phyloP scores from a whole-genome alignment of 2,113 vertebrate species.

The Anguilla japonica region DNA sequence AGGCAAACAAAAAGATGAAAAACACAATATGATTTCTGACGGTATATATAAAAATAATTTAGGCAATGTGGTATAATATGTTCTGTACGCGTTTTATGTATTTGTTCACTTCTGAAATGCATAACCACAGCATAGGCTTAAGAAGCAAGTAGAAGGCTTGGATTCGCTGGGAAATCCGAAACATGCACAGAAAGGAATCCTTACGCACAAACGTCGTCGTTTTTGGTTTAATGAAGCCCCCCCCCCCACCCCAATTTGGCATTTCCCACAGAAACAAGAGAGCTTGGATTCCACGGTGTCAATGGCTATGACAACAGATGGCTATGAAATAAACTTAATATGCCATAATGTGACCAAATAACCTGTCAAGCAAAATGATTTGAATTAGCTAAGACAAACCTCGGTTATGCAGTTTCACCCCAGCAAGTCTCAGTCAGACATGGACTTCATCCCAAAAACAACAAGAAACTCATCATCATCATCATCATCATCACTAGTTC shows the following conservation, averaged over 20 bases:
- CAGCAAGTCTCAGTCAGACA: no score
- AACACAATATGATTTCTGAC: neutral
- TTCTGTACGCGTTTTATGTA: neutral
- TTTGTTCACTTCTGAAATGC: neutral
- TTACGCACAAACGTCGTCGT: neutral
- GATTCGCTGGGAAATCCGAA: neutral
- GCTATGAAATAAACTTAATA: no score
- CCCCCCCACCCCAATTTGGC: neutral
- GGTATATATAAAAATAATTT: neutral
- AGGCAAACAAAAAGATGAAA: neutral
- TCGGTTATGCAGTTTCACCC: no score
- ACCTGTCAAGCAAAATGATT: no score
- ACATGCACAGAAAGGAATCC: neutral
- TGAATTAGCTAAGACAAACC: no score
- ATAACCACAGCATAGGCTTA: neutral
- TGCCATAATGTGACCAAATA: no score
- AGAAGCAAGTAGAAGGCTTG: neutral
- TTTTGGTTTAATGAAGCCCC: neutral
- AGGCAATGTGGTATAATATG: neutral
- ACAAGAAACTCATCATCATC: no score
- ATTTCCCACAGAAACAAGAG: neutral
- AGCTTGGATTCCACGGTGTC: no score
- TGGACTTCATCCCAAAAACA: no score
- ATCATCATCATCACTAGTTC: no score
- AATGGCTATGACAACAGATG: no score